Conservation (phyloP, 2,797 vertebrate genomes). For the Argentina silus region DNA sequence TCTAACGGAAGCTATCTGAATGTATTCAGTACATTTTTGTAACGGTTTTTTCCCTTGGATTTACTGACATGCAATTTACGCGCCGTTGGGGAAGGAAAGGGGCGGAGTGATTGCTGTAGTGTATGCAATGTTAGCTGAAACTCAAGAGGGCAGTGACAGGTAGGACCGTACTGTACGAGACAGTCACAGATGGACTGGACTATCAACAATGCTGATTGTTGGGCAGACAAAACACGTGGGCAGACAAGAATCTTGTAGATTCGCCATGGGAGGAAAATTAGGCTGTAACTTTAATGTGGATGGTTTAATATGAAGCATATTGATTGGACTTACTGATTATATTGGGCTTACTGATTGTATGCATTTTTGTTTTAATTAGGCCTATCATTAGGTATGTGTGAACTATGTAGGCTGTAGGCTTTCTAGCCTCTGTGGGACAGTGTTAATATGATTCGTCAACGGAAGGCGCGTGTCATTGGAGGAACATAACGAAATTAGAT, state of each 20-base stretch:
- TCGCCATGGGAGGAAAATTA: too few relatives aligned
- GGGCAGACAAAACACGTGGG: too few relatives aligned
- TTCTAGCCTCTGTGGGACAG: background rate
- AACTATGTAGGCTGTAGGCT: background rate
- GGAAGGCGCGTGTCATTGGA: slow-evolving; percentile 12
- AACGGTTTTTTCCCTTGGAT: background rate
- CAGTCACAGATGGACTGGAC: background rate
- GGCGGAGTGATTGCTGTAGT: slow-evolving; percentile 11
- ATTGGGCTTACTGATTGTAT: background rate
- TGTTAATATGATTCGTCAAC: background rate
- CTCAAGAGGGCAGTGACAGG: background rate
- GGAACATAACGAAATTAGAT: slow-evolving; percentile 1
- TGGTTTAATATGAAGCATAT: background rate
- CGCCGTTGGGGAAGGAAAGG: slow-evolving; percentile 34
- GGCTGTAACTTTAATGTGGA: background rate
- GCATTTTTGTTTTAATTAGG: background rate
- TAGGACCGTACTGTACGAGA: background rate
- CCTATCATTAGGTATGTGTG: background rate
- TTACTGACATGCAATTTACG: background rate
- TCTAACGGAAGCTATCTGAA: too few relatives aligned
- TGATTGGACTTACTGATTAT: background rate
- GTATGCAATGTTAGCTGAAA: background rate
- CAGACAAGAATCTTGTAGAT: too few relatives aligned
- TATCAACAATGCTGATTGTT: background rate
- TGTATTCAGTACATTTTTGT: background rate